Evolutionary conservation across 2,888 invertebrate genomes (phyloP).

Genomic region (Cordilura impudica): DNA sequence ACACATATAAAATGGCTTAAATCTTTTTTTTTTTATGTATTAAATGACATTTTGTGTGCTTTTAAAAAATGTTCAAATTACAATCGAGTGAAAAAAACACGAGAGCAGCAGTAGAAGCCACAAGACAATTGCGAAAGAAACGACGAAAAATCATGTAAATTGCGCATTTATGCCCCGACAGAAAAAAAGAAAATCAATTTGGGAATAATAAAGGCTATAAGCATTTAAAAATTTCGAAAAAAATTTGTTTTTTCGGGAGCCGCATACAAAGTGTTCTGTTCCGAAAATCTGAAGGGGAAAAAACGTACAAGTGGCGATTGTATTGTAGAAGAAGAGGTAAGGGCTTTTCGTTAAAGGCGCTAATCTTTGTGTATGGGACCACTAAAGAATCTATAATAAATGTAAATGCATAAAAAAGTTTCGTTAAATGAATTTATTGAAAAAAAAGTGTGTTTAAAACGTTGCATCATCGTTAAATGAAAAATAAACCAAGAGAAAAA

Average conservation of each 20-base stretch:
- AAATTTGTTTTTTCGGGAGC: conserved; percentile 36
- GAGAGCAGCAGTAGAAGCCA: conserved; percentile 61
- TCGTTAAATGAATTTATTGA: conserved; percentile 35
- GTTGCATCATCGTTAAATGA: conserved; percentile 48
- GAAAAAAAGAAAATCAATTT: conserved; percentile 55
- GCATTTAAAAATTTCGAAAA: conserved; percentile 44
- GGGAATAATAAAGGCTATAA: conserved; percentile 47
- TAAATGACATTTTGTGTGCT: conserved; percentile 58
- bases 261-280: conserved; percentile 38
- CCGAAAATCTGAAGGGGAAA: conserved; percentile 28
- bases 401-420: conserved; percentile 46
- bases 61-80: conserved; percentile 62
- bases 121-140: conserved; percentile 62
- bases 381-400: conserved; percentile 17
- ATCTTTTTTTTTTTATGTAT: conserved; percentile 41
- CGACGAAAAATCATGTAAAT: conserved; percentile 62
- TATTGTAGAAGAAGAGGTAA: conserved; percentile 27
- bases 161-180: conserved; percentile 58
- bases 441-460: conserved; percentile 40
- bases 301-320: conserved; percentile 15
- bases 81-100: conserved; percentile 61
- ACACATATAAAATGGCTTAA: conserved; percentile 35
- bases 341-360: conserved; percentile 47
- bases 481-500: conserved; percentile 38
- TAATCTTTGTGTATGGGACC: conserved; percentile 34